Evolutionary conservation across 2,888 invertebrate genomes (phyloP).

Genomic region (Holacanthella duospinosa): DNA sequence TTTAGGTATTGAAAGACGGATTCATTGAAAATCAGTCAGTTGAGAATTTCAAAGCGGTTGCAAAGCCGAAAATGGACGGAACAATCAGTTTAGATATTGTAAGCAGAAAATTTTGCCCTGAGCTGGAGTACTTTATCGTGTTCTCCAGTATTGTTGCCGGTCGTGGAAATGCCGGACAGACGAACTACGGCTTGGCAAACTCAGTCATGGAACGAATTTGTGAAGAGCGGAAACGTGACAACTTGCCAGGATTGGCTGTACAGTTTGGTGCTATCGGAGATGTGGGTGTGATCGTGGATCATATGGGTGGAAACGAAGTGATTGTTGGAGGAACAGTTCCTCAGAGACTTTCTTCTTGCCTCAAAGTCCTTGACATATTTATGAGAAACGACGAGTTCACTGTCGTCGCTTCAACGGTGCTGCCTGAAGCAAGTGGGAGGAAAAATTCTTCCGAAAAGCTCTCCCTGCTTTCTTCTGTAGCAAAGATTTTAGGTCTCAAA

Average conservation of each 20-base stretch:
- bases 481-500: neutral
- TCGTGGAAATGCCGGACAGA: constrained; percentile 50
- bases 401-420: neutral
- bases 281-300: constrained; percentile 48
- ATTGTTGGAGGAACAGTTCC: constrained; percentile 65
- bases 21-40: constrained; percentile 44
- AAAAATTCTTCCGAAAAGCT: neutral
- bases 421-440: neutral
- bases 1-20: constrained; percentile 43
- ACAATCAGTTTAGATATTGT: constrained; percentile 46
- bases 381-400: constrained; percentile 50
- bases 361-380: constrained; percentile 56
- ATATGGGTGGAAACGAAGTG: constrained; percentile 47
- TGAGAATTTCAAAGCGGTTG: constrained; percentile 43
- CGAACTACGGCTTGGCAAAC: constrained; percentile 52
- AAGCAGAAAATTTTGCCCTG: constrained; percentile 41
- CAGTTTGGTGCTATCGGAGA: constrained; percentile 54
- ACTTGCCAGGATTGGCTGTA: constrained; percentile 47
- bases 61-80: constrained; percentile 46
- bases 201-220: constrained; percentile 50
- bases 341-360: constrained; percentile 72
- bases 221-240: constrained; percentile 43
- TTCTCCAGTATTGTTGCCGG: constrained; percentile 51
- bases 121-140: constrained; percentile 46
- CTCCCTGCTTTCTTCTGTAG: constrained; percentile 58